Conservation (phyloP, 2,797 vertebrate genomes). For the Oreochromis grahami region DNA sequence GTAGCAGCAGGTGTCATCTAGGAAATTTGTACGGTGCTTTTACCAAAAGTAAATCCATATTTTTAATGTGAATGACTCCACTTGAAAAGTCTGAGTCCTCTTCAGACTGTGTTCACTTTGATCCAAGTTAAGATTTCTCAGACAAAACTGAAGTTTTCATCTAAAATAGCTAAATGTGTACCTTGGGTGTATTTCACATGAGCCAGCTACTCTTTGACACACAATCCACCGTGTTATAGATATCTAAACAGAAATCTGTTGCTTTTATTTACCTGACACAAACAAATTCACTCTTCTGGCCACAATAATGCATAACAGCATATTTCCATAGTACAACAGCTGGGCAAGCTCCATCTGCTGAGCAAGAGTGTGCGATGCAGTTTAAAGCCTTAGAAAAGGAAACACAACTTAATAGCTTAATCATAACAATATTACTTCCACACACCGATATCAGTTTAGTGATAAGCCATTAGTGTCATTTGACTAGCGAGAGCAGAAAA, state of each 20-base stretch:
- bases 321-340: background rate
- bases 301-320: background rate
- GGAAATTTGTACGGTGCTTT: background rate
- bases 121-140: background rate
- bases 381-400: background rate
- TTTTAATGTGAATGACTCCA: background rate
- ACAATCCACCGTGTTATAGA: background rate
- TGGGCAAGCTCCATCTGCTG: background rate
- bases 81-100: background rate
- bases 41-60: background rate
- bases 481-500: background rate
- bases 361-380: background rate
- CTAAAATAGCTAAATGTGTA: background rate
- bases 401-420: background rate
- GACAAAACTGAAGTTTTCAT: background rate
- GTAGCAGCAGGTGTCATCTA: background rate
- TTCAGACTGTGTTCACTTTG: background rate
- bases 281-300: background rate
- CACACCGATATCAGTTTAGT: background rate
- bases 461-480: background rate
- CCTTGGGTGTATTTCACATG: background rate
- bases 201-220: background rate
- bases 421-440: background rate
- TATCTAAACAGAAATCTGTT: background rate
- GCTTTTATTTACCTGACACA: background rate